Evolutionary conservation across 2,797 vertebrate species (phyloP).

Genomic region (Phalanger gymnotis): DNA sequence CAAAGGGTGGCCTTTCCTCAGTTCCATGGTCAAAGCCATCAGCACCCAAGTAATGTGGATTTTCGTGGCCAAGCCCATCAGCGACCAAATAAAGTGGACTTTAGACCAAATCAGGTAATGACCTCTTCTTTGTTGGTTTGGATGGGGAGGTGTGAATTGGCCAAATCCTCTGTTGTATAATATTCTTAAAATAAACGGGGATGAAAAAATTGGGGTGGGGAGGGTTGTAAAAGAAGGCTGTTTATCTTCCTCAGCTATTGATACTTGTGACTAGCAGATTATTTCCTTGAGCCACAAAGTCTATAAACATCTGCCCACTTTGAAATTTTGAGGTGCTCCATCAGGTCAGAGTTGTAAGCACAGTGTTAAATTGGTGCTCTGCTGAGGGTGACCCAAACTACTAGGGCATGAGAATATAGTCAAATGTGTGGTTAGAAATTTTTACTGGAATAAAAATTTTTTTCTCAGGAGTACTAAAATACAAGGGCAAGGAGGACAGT

Average conservation of each 20-base stretch:
- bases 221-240: background rate
- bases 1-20: slow-evolving; percentile 82
- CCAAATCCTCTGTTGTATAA: background rate
- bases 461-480: background rate
- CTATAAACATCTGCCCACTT: slow-evolving; percentile 62
- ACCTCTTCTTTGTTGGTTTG: slow-evolving; percentile 23
- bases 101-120: slow-evolving; percentile 85
- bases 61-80: slow-evolving; percentile 75
- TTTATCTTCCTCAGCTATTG: background rate
- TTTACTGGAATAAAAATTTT: slow-evolving; percentile 41
- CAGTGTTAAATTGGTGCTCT: slow-evolving; percentile 34
- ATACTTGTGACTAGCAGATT: slow-evolving; percentile 51
- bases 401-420: background rate
- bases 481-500: slow-evolving; percentile 17
- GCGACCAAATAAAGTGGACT: slow-evolving; percentile 79
- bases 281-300: slow-evolving; percentile 57
- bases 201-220: slow-evolving; percentile 1
- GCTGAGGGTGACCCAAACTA: background rate
- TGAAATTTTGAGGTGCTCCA: slow-evolving; percentile 22
- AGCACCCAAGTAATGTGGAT: slow-evolving; percentile 77
- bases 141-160: background rate
- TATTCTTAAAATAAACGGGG: slow-evolving; percentile 29
- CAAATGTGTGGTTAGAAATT: slow-evolving; percentile 20
- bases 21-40: slow-evolving; percentile 74
- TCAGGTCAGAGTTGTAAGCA: slow-evolving; percentile 7